Evolutionary conservation across 2,888 invertebrate species (phyloP).

Genomic region (Stenotaenia linearis): DNA sequence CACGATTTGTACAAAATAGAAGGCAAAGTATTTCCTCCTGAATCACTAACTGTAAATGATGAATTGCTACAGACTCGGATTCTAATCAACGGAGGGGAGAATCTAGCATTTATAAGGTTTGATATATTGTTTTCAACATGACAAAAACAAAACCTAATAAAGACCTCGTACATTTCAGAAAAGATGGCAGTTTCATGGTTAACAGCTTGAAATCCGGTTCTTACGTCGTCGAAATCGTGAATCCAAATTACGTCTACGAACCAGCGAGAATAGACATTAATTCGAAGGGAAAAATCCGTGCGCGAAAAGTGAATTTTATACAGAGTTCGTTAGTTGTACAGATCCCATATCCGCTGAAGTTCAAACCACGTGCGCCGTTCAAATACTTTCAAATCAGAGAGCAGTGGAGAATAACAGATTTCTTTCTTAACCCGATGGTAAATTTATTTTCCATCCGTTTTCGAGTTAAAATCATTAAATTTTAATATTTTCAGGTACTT

Average conservation of each 20-base stretch:
- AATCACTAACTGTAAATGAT: constrained; percentile 52
- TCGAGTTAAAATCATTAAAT: background rate
- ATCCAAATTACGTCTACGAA: constrained; percentile 88
- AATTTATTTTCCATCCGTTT: too few species aligned
- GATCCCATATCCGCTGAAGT: constrained; percentile 84
- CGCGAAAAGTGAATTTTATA: constrained; percentile 86
- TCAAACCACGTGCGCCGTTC: constrained; percentile 74
- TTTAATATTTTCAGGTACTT: constrained; percentile 56
- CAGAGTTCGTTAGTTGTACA: constrained; percentile 86
- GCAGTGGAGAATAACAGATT: constrained; percentile 94
- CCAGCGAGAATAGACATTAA: constrained; percentile 94
- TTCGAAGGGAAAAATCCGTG: constrained; percentile 92
- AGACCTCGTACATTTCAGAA: constrained; percentile 51
- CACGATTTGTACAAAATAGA: constrained; percentile 66
- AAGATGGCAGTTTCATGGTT: constrained; percentile 84
- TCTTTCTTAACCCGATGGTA: constrained; percentile 92
- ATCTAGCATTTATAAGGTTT: constrained; percentile 70
- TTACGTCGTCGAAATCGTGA: constrained; percentile 84
- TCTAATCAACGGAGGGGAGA: constrained; percentile 83
- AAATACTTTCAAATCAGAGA: constrained; percentile 89
- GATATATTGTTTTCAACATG: background rate
- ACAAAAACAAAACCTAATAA: background rate
- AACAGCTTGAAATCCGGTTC: constrained; percentile 86
- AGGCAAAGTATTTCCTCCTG: constrained; percentile 71
- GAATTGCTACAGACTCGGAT: constrained; percentile 70